Evolutionary conservation across 2,113 vertebrate species (phyloP), one percentile per base, ranked within the genome.

Genomic region (Erpornis zantholeuca): DNA sequence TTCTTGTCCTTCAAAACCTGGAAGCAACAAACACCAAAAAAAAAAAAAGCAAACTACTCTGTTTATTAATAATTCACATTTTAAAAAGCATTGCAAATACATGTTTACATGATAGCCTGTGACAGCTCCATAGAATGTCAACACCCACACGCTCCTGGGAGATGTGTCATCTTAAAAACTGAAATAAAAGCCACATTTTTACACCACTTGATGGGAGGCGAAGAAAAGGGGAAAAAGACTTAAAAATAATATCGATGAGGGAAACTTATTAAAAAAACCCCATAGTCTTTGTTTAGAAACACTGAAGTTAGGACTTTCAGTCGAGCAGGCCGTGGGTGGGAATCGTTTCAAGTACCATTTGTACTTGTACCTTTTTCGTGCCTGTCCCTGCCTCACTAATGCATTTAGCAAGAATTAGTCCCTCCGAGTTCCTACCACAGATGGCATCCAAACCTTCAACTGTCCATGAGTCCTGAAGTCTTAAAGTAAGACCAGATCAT

Each of bases 61-160:
- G 82, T 94, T 97, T 97, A 96, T 97, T 97, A 97, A 97, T 97
- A 97, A 96, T 97, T 96, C 96, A 95, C 96, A 95, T 96, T 97
- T 96, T 69, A 81, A 92, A 96, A 94, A 92, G 91, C 93, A 82
- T 86, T 82, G 83, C 94, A 96, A 97, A 97, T 96, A 94, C 81
- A 88, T 95, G 95, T 97, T 97, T 97, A 96, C 96, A 95, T 78
- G 92, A 91, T 97, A 87, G 95, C 93, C 96, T 96, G 90, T 95
- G 97, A 97, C 96, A 97, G 94, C 82, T 97, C 90, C 91, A 86
- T 92, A 96, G 96, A 97, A 90, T 91, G 81, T 96, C 95, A 91
- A 97, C 94, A 9, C 97, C 97, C 95, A 97, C 96, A 90, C 29
- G 31, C 91, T 81, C 90, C 76, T 77, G 92, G 75, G 88, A 96